These are phyloP conservation scores for Megalonaias nervosa DNA, from an alignment of 1,140 invertebrate species.

Conservation along the genomic window DNA sequence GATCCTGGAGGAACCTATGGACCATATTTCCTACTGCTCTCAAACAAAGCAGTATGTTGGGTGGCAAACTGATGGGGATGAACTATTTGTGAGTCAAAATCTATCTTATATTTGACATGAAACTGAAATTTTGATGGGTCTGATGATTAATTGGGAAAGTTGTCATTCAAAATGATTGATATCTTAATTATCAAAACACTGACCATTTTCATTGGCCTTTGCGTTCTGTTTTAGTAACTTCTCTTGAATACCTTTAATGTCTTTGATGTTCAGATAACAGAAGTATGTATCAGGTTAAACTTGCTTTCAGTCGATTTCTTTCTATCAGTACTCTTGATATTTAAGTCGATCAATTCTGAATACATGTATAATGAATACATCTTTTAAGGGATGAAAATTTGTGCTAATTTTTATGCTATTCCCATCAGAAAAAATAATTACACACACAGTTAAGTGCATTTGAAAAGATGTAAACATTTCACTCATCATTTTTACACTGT, in stretches of 20 bases:
- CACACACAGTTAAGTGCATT: too few species aligned
- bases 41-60: slow-evolving; percentile 65
- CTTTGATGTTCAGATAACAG: background rate
- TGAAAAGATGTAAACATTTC: too few species aligned
- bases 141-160: background rate
- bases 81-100: slow-evolving; percentile 59
- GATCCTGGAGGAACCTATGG: slow-evolving; percentile 55
- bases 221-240: background rate
- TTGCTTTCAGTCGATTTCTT: too few species aligned
- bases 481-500: too few species aligned
- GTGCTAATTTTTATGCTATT: too few species aligned
- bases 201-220: background rate
- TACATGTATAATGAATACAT: too few species aligned
- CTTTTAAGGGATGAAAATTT: too few species aligned
- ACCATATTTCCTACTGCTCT: slow-evolving; percentile 56
- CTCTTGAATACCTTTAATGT: background rate
- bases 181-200: background rate
- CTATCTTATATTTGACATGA: slow-evolving; percentile 1
- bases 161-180: background rate
- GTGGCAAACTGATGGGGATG: slow-evolving; percentile 56
- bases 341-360: too few species aligned
- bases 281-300: too few species aligned
- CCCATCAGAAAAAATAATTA: too few species aligned
- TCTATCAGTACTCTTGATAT: too few species aligned
- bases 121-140: background rate